phyloP scores from a whole-genome alignment of 37 sponge, comb jelly and placozoan genomes.

The Beroe forskalii region DNA sequence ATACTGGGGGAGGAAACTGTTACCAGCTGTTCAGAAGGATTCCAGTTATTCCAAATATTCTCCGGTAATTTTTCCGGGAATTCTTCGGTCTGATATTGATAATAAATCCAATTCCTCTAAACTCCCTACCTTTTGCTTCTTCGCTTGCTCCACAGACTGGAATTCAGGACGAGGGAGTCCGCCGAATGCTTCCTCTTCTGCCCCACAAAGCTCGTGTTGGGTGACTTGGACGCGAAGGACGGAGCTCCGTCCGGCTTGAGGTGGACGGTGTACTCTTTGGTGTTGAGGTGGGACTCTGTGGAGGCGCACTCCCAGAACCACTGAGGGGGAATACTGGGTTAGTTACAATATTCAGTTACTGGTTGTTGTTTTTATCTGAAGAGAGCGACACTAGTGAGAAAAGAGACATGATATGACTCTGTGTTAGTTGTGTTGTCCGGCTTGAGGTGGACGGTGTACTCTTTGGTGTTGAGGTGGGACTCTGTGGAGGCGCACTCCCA shows the following conservation, averaged over 20 bases:
- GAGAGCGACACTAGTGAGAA: too few species aligned
- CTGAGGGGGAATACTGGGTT: too few species aligned
- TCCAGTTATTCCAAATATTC: too few species aligned
- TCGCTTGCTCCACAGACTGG: background rate
- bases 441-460: background rate
- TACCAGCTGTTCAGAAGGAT: too few species aligned
- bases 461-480: background rate
- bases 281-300: background rate
- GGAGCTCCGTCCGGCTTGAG: background rate
- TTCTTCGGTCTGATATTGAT: too few species aligned
- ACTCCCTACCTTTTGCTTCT: background rate
- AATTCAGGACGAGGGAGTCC: background rate
- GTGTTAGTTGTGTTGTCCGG: too few species aligned
- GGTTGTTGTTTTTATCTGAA: too few species aligned
- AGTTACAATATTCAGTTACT: too few species aligned
- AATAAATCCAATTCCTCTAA: too few species aligned
- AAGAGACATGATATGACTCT: too few species aligned
- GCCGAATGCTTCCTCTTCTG: background rate
- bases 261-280: background rate
- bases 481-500: background rate
- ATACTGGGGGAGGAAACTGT: too few species aligned
- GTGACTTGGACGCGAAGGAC: background rate
- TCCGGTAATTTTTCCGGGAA: too few species aligned
- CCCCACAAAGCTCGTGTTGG: background rate
- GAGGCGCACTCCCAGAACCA: constrained; percentile 5